Evolutionary conservation across 2,113 vertebrate species (phyloP), one percentile per base, ranked within the genome.

Genomic region (Gasterosteus nipponicus): DNA sequence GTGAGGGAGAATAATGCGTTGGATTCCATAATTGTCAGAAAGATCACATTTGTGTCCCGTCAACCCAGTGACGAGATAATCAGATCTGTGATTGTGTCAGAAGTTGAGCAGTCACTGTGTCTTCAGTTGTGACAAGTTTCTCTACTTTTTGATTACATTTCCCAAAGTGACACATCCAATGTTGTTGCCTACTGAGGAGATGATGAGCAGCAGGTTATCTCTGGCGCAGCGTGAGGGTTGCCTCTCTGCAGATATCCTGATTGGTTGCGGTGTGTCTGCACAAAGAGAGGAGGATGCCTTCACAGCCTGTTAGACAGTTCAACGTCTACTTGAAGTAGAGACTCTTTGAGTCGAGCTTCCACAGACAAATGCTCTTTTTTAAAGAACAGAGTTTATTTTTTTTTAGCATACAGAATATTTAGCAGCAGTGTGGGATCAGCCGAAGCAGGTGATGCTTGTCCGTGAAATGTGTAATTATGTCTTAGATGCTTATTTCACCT

Each of bases 131-230:
- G 78, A 73, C 78, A 77, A 78, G 73, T 82, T 85, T 74, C 73
- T 65, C n/a, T 38, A 42, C 59, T 73, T 87, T 87, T 71, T 88
- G 80, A 90, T 90, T 82, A 78, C 75, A 78, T 84, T 83, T 84
- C 76, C 77, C 64, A 68, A 79, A 85, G 77, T 81, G 79, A 82
- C 73, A 73, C 73, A 69, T 82, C 78, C 51, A 73, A 60, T 29
- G 64, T 51, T 59, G 71, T 42, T 58, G 70, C 72, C 66, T 60
- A 71, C 84, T 71, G 85, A 89, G 75, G 82, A 81, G 86, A 86
- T 75, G 84, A 81, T 73, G 78, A 87, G 83, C 86, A 82, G 85
- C 84, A 78, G 86, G 85, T 86, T 87, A 76, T 83, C 85, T 78
- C 69, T 63, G 29, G 64, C 89, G 84, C 89, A 87, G 86, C 85